Evolutionary conservation across 2,113 vertebrate genomes (phyloP), one percentile per base, ranked within the genome.

Genomic region (Aegithalos caudatus): DNA sequence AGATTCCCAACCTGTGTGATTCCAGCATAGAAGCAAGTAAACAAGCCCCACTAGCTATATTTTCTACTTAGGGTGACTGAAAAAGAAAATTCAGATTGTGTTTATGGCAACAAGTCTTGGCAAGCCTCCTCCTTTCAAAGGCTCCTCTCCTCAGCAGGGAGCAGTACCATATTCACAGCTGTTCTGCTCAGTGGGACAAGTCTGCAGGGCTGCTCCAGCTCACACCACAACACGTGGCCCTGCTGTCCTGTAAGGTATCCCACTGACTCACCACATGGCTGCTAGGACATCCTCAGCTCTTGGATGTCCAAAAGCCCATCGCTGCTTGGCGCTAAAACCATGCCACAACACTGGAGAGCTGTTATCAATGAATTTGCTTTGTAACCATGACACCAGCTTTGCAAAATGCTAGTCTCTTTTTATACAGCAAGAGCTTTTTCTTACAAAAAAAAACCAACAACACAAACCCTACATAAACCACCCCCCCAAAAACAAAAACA

Each of bases 311-410:
- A 21, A 67, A 47, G 12, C 8, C 47, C 12, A 2, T 24, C 2
- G 5, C 38, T 0, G 0, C 54, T 67, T 8, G 6, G 28, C 58
- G 51, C 31, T 38, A 74, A 87, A 83, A 79, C 13, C 35, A 44
- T 37, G 23, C 35, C 73, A 78, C 21, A 54, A 25, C 35, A 60
- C 38, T 54, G n/a, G 27, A 88, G 27, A 94, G 54, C 23, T 82
- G 65, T 73, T 89, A 71, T 28, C 37, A 77, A 44, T 62, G 29
- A 78, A 81, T 88, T 90, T 92, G 57, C 57, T 77, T 86, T 87
- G 81, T 89, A 95, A 96, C 89, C 78, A 86, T 70, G 73, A 97
- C 86, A 94, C 61, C 89, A 82, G 53, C 40, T 61, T 24, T 1
- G 1, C 53, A 89, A 91, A 91, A 82, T 72, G 65, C 57, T 72